Conservation (phyloP, 2,113 vertebrate species). For the Sprattus sprattus region DNA sequence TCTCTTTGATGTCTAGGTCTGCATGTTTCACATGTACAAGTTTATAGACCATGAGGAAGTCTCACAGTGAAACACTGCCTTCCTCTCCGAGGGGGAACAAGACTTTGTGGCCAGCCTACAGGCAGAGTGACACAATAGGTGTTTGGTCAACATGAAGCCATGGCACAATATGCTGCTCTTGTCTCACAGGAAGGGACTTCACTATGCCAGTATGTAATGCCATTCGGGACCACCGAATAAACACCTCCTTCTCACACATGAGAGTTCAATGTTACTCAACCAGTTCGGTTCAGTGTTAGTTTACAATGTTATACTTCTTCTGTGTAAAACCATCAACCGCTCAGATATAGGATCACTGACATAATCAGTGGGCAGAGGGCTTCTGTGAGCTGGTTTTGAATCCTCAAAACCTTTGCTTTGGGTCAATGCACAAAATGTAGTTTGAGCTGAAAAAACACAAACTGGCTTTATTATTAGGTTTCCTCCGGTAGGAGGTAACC, state of each 20-base stretch:
- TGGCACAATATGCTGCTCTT: not conserved
- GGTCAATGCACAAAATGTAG: not conserved
- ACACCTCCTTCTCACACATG: not conserved
- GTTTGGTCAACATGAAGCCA: not conserved
- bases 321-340: not conserved
- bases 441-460: not conserved
- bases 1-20: not conserved
- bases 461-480: too few relatives aligned
- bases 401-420: not conserved
- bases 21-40: not conserved
- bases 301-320: not conserved
- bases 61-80: conserved; percentile 51
- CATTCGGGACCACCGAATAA: not conserved
- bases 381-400: not conserved
- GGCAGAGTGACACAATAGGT: not conserved
- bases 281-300: not conserved
- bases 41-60: conserved; percentile 55
- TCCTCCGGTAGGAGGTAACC: too few relatives aligned
- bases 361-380: not conserved
- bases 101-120: not conserved
- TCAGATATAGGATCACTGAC: not conserved
- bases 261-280: not conserved
- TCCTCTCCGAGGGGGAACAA: conserved; percentile 48
- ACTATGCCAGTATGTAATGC: not conserved
- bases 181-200: not conserved